Conservation (phyloP, 2,113 vertebrate genomes). For the Pongo abelii region DNA sequence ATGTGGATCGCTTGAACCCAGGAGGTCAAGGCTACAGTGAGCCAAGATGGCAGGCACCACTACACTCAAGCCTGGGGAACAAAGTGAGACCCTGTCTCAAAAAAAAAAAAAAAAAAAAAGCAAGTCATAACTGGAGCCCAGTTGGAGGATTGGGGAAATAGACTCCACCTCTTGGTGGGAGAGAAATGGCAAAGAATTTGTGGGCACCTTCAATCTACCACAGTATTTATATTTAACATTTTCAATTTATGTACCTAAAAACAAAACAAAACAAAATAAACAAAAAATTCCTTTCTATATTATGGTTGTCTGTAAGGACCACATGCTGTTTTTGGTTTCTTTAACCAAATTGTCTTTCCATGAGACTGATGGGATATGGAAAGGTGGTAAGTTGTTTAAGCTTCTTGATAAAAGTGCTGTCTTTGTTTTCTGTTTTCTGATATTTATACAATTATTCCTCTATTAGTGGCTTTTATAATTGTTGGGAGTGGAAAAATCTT, state of each 20-base stretch:
- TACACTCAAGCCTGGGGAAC: too few species aligned
- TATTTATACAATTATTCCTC: background rate
- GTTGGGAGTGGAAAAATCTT: background rate
- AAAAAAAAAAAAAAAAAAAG: background rate
- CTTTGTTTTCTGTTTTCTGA: constrained; percentile 9
- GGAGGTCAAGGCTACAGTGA: too few species aligned
- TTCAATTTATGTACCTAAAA: background rate
- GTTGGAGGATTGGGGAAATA: background rate
- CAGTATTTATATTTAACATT: background rate
- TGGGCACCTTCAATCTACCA: background rate
- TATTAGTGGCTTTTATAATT: background rate
- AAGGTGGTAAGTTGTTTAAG: background rate
- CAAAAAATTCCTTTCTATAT: background rate
- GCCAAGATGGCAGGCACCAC: fast-evolving
- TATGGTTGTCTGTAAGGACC: background rate
- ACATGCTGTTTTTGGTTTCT: background rate
- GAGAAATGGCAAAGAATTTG: background rate
- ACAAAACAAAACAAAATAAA: background rate
- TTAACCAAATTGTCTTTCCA: background rate
- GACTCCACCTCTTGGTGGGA: background rate
- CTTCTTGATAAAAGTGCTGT: background rate
- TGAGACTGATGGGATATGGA: background rate
- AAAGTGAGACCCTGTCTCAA: too few species aligned
- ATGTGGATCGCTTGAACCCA: too few species aligned
- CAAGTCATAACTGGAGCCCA: background rate